Base-by-base conservation (phyloP, 2,888 invertebrate species). In the Drosophila neotestacea region DNA sequence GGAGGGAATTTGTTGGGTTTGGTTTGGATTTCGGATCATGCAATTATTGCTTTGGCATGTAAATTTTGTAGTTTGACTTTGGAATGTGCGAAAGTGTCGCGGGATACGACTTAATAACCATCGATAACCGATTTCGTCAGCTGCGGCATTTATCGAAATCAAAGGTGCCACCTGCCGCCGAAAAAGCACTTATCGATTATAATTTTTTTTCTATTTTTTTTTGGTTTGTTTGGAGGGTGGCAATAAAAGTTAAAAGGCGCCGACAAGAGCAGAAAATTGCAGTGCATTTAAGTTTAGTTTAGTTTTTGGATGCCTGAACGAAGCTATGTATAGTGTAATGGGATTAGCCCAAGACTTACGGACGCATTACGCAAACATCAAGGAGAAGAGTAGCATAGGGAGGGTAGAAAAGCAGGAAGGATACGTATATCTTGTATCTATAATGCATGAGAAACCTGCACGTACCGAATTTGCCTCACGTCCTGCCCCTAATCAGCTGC, bases 271-370 rank as follows among this genome's bases (percentile, higher is more conserved):
- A 13, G 16, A 46, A 82, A 84, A 80, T 86, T 77, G 79, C 76
- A 69, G 72, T 46, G 73, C 79, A 85, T 79, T 80, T 70, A 51
- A 65, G 69, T 59, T 48, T 34, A 52, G 34, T 58, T 59, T 55
- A 60, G 71, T 69, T 67, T 63, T 73, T 52, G 64, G 48, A 51
- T 69, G 61, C 74, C 66, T 60, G 61, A 61, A 73, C 59, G 76
- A 62, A 81, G 73, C 48, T 58, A 42, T 44, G 51, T 22, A 22
- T 22, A 34, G 34, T 47, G 47, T 91, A 91, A 91, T 91, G 88
- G 90, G 91, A 91, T 91, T 91, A 91, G 89, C 83, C 75, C 71
- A 78, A 80, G 90, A 88, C 90, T 90, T 90, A 88, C 90, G 85
- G 86, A 87, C 90, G 86, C 91, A 91, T 91, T 91, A 91, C 75